Base-by-base conservation (phyloP, 1,140 invertebrate genomes). In the Akabosia matsudoensis region DNA sequence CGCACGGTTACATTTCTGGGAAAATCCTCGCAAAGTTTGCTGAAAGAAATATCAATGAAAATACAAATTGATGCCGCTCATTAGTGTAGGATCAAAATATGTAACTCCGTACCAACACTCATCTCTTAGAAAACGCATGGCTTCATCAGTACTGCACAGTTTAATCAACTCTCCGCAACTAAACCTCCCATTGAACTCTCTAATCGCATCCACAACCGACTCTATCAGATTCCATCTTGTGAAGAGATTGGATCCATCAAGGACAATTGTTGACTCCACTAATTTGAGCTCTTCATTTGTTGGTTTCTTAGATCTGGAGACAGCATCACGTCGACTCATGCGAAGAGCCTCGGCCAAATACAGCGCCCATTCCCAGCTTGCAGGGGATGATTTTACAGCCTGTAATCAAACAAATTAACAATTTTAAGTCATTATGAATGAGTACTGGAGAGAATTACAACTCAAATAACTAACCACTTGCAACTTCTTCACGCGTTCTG, bases 181-280 rank as follows among this genome's bases (percentile, higher is more conserved):
- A 74, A 76, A 61, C 24, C 22, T 0, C 30, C 73, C 67, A 51
- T 45, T 61, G 1, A 56, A 26, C 30, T 74, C 76, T 33, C 72
- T 30, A 54, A 78, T 3, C 24, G 67, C 34, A 22, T 79, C 78
- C 37, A 79, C 26, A n/a, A 77, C 73, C 26, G 26, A 77, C 31
- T 79, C 78, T n/a, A 79, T 74, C 1, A 79, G 22, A 33, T 51
- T 52, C 30, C 76, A 54, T 1, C 51, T 33, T 0, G 75, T 74
- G 16, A 75, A 77, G 0, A 75, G 78, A 73, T 77, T 79, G 3
- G 70, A 24, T 3, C 18, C 24, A 18, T 22, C 67, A n/a, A 79
- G 18, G 14, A 3, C 22, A 16, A 71, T 33, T 4, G 75, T 73
- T 0, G 16, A 10, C 7, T 54, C 74, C 0, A 79, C 45, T 33